phyloP scores from a whole-genome alignment of 2,888 invertebrate species.

The Habrosyne pyritoides region DNA sequence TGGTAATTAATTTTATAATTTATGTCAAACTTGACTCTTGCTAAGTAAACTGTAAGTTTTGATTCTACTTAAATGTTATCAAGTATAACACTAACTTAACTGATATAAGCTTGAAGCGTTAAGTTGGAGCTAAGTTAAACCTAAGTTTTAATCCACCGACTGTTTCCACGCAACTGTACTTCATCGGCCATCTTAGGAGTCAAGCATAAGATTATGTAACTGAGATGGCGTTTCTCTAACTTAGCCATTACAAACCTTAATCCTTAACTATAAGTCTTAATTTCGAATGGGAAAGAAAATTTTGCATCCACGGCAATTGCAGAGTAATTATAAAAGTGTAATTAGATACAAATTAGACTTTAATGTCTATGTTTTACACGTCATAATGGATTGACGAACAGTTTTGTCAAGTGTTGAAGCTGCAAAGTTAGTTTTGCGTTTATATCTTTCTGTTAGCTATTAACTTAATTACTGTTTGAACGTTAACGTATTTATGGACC shows the following conservation, averaged over 20 bases:
- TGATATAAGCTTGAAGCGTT: conserved; percentile 25
- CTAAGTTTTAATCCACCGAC: conserved; percentile 18
- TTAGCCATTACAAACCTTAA: conserved; percentile 5
- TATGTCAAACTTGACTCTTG: conserved; percentile 4
- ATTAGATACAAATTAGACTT: conserved; percentile 15
- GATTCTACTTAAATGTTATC: conserved; percentile 33
- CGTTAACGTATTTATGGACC: too few relatives aligned
- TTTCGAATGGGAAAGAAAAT: neutral
- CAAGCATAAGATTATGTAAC: conserved; percentile 71
- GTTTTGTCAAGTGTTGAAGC: conserved; percentile 6
- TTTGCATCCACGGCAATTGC: conserved; percentile 18
- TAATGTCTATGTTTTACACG: neutral
- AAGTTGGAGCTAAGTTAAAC: conserved; percentile 16
- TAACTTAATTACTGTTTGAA: conserved; percentile 10
- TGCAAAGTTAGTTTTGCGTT: conserved; percentile 18
- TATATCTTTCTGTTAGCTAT: conserved; percentile 1
- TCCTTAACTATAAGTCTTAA: conserved; percentile 4
- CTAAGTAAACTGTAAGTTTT: conserved; percentile 29
- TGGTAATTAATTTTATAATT: conserved; percentile 21
- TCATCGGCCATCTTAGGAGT: conserved; percentile 70
- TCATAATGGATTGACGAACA: neutral
- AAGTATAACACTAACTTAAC: conserved; percentile 29
- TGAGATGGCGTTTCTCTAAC: conserved; percentile 30
- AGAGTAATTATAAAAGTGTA: conserved; percentile 18
- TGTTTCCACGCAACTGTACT: conserved; percentile 51